Evolutionary conservation across 1,140 invertebrate genomes (phyloP).

Genomic region (Drosophila lacertosa): DNA sequence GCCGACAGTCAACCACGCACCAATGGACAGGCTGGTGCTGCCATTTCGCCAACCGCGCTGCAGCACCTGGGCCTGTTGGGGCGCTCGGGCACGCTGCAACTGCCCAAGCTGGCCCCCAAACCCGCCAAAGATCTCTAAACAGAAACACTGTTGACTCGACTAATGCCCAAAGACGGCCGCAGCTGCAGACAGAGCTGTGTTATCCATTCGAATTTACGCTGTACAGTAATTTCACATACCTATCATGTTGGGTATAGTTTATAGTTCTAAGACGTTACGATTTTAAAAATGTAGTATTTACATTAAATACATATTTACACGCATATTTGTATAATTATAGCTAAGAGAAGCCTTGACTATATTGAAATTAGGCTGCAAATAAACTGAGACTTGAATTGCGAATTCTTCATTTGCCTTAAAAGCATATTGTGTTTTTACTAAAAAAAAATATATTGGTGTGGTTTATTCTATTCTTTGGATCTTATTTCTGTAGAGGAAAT

Average conservation of each 20-base stretch:
- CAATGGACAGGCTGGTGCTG: slow-evolving; percentile 11
- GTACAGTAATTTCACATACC: slow-evolving; percentile 33
- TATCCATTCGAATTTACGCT: slow-evolving; percentile 41
- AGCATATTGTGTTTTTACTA: not conserved
- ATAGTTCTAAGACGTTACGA: slow-evolving; percentile 23
- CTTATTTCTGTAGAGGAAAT: no score
- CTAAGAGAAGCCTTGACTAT: slow-evolving; percentile 2
- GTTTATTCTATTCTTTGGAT: no score
- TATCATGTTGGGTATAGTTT: slow-evolving; percentile 7
- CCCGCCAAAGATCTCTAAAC: slow-evolving; percentile 36
- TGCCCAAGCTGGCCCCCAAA: slow-evolving; percentile 45
- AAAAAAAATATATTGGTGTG: no score
- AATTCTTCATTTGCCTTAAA: not conserved
- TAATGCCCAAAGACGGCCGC: slow-evolving; percentile 39
- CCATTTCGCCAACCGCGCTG: slow-evolving; percentile 11
- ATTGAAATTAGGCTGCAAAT: not conserved
- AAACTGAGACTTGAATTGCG: slow-evolving; percentile 1
- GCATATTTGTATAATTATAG: slow-evolving; percentile 1
- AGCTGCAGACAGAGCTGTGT: slow-evolving; percentile 17
- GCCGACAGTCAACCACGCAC: not conserved
- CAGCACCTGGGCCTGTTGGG: slow-evolving; percentile 26
- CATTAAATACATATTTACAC: slow-evolving; percentile 21
- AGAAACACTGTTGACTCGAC: not conserved
- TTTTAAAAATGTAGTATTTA: slow-evolving; percentile 35
- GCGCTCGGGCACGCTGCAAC: slow-evolving; percentile 34